Percentiles rank a stretch among this genome's conserved stretches.
phyloP scores from a whole-genome alignment of 92 coral and sea anemone genomes.

The Blastomussa wellsi region DNA sequence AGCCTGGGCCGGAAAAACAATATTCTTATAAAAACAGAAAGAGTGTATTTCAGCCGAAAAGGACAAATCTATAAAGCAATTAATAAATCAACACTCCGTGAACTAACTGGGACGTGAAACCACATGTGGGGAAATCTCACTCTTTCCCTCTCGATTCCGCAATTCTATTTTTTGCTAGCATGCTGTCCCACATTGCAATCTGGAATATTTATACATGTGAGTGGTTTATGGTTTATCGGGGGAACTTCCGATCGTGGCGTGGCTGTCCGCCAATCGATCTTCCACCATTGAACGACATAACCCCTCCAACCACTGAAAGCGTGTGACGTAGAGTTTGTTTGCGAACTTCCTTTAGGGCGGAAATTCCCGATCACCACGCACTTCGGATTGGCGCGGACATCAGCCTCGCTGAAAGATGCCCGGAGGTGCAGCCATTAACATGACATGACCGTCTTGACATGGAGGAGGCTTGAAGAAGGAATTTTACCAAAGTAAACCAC shows the following conservation, averaged over 20 bases:
- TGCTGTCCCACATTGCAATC: background rate
- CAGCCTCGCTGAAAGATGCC: constrained; percentile 11
- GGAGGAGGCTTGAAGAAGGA: background rate
- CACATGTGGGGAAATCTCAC: background rate
- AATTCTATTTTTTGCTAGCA: background rate
- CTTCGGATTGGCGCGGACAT: background rate
- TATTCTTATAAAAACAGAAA: too few relatives aligned
- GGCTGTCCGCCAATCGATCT: constrained; percentile 16
- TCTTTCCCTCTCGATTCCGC: background rate
- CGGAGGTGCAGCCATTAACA: constrained; percentile 25
- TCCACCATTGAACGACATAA: background rate
- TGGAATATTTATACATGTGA: background rate
- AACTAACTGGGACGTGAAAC: background rate
- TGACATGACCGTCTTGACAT: background rate
- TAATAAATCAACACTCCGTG: background rate
- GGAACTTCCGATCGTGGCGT: background rate
- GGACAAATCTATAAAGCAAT: background rate
- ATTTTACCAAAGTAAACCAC: background rate
- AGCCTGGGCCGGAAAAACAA: too few relatives aligned
- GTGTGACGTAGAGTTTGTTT: background rate
- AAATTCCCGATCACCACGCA: constrained; percentile 26
- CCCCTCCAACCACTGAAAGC: constrained; percentile 7
- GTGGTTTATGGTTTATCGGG: constrained; percentile 3
- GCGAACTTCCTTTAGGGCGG: constrained; percentile 19
- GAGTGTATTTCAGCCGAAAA: too few relatives aligned